phyloP scores from a whole-genome alignment of 1,140 invertebrate species.

The Acromyrmex heyeri region DNA sequence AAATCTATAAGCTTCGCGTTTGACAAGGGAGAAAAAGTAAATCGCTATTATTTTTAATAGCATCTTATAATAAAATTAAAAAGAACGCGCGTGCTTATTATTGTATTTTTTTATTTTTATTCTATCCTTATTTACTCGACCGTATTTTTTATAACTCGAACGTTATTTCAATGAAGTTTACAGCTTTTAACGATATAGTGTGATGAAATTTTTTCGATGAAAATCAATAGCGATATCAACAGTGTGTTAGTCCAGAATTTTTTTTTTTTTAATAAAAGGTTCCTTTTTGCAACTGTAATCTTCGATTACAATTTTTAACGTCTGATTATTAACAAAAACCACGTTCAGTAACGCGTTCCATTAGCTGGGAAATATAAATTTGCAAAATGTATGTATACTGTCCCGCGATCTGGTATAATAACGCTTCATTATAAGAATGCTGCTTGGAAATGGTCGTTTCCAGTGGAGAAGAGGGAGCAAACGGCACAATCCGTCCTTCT shows the following conservation, averaged over 20 bases:
- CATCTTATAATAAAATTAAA: background rate
- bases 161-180: constrained; percentile 19
- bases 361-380: constrained; percentile 57
- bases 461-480: constrained; percentile 41
- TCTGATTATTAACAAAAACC: constrained; percentile 32
- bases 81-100: background rate
- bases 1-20: constrained; percentile 2
- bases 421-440: constrained; percentile 73
- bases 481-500: constrained; percentile 38
- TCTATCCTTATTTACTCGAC: background rate
- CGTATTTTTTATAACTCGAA: background rate
- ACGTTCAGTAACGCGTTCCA: constrained; percentile 24
- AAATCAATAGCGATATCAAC: constrained; percentile 1
- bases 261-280: background rate
- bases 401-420: constrained; percentile 67
- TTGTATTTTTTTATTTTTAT: constrained; percentile 1
- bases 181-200: background rate
- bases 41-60: constrained; percentile 36
- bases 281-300: constrained; percentile 23
- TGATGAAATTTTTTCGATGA: background rate
- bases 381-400: constrained; percentile 27
- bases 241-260: background rate
- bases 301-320: constrained; percentile 33
- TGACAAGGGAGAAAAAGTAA: background rate
- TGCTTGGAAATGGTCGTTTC: constrained; percentile 69